Evolutionary conservation across 2,888 invertebrate genomes (phyloP).

Genomic region (Lasioglossum vierecki): DNA sequence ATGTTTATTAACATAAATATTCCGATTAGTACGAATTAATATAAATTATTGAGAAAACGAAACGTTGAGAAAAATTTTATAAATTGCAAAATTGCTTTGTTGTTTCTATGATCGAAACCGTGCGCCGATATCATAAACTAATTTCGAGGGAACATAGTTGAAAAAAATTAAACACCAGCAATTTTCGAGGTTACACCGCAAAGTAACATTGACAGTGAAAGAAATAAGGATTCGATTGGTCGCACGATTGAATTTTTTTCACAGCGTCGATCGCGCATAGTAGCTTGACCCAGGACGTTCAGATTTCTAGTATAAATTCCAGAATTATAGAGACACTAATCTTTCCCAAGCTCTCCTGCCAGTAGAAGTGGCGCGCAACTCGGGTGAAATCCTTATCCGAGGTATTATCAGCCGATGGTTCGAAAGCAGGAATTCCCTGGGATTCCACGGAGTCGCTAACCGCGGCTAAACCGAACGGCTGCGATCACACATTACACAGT

Average conservation of each 20-base stretch:
- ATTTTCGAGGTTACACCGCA: no score
- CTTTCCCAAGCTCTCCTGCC: slow-evolving; percentile 19
- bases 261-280: not conserved
- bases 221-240: no score
- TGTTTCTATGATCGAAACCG: no score
- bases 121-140: no score
- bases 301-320: slow-evolving; percentile 20
- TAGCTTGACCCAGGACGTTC: not conserved
- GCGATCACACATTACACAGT: slow-evolving; percentile 53
- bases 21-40: no score
- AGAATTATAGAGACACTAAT: not conserved
- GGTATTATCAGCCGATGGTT: slow-evolving; percentile 50
- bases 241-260: not conserved
- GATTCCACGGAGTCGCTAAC: slow-evolving; percentile 43
- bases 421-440: slow-evolving; percentile 44
- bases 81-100: no score
- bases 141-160: no score
- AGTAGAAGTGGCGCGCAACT: slow-evolving; percentile 52
- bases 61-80: no score
- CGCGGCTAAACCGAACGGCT: slow-evolving; percentile 46
- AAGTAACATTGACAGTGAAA: no score
- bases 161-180: no score
- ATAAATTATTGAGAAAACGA: no score
- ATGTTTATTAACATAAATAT: no score
- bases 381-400: slow-evolving; percentile 44